Conservation (phyloP, 2,888 invertebrate species). For the Cosmia trapezina region DNA sequence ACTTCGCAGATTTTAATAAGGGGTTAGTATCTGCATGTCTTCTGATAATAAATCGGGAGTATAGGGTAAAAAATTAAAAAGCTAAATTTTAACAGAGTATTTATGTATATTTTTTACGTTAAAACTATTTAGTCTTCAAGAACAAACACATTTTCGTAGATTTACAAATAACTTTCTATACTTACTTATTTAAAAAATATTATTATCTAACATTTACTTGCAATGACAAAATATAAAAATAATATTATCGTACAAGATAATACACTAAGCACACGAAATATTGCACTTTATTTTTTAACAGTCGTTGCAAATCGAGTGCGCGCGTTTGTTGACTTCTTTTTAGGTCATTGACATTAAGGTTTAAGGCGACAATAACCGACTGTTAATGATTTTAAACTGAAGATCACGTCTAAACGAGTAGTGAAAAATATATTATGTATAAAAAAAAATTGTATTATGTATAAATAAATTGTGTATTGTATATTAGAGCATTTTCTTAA, state of each 20-base stretch:
- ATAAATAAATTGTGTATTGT: too few species aligned
- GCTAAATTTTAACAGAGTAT: conserved; percentile 74
- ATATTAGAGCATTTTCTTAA: too few species aligned
- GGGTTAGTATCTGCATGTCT: neutral
- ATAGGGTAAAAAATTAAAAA: conserved; percentile 47
- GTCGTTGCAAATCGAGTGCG: neutral
- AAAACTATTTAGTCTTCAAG: conserved; percentile 81
- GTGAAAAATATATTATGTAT: too few species aligned
- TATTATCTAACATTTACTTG: conserved; percentile 53
- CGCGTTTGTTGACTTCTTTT: neutral
- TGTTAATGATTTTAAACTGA: too few species aligned
- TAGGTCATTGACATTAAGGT: neutral
- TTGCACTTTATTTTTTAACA: conserved; percentile 45
- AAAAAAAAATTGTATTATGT: too few species aligned
- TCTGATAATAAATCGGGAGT: neutral
- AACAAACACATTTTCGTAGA: conserved; percentile 69
- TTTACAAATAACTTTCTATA: conserved; percentile 41
- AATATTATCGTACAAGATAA: conserved; percentile 43
- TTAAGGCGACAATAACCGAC: too few species aligned
- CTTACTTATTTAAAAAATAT: conserved; percentile 49
- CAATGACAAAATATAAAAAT: conserved; percentile 60
- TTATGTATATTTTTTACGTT: conserved; percentile 75
- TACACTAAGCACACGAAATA: conserved; percentile 50
- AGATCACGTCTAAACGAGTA: too few species aligned
- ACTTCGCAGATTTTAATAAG: too few species aligned